phyloP scores from a whole-genome alignment of 2,888 invertebrate genomes.

The Pterobdella sp. region DNA sequence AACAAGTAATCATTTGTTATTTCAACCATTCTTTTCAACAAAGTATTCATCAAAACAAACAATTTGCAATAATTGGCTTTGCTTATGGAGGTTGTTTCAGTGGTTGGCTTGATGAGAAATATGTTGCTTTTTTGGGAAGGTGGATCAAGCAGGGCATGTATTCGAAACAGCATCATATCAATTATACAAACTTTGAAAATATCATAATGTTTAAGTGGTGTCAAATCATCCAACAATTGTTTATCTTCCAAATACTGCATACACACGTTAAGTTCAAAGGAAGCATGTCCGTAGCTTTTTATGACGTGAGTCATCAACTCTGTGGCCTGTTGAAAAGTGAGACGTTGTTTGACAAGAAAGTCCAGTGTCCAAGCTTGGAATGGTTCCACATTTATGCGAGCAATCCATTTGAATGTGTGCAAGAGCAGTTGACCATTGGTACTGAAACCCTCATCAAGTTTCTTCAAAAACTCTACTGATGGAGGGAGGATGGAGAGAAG shows the following conservation, averaged over 20 bases:
- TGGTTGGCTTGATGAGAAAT: neutral
- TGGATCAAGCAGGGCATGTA: conserved; percentile 62
- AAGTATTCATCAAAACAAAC: neutral
- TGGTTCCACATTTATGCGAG: conserved; percentile 72
- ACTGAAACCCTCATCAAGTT: conserved; percentile 62
- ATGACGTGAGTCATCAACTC: conserved; percentile 46
- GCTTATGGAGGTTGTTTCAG: neutral
- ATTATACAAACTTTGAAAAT: conserved; percentile 45
- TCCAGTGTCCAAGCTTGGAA: conserved; percentile 78
- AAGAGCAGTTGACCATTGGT: conserved; percentile 63
- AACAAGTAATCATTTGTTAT: neutral
- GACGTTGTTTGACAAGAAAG: conserved; percentile 62
- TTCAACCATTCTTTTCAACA: neutral
- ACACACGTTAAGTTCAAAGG: conserved; percentile 47
- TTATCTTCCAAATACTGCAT: neutral
- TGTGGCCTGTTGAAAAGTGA: conserved; percentile 44
- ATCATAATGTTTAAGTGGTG: neutral
- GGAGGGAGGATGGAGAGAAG: conserved; percentile 78
- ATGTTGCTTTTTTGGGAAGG: neutral
- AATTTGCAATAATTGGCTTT: neutral
- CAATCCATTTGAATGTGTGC: conserved; percentile 81
- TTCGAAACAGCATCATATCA: conserved; percentile 69
- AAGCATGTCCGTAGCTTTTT: conserved; percentile 61
- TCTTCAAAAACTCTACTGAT: conserved; percentile 76
- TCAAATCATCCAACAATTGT: neutral